Evolutionary conservation across 2,797 vertebrate species (phyloP), one percentile per base, ranked within the genome.

Genomic region (Enteromius trimaculatus): DNA sequence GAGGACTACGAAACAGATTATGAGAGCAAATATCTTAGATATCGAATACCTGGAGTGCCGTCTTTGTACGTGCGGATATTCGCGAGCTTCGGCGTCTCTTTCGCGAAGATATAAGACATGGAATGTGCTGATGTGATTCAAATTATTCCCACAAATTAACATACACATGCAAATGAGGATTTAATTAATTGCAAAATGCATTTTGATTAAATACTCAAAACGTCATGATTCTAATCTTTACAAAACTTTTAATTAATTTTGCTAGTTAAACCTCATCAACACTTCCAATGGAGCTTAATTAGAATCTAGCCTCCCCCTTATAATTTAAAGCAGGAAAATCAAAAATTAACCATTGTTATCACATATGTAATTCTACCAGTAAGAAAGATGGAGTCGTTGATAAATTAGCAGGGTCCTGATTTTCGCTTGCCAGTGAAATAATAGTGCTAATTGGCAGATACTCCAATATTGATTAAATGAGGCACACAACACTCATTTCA

Each of bases 391-490:
- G 90, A 91, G 90, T 86, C 37, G 64, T 60, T 72, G 93, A 95
- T 94, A 94, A 92, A 92, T 84, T 87, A 92, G 88, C 87, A 51
- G 89, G 88, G 86, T 88, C 88, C 89, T 93, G 91, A 93, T 93
- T 94, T 93, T 90, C 91, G 90, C 87, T 89, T 85, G 88, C 90
- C 87, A 91, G 90, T 92, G 86, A 93, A 95, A 94, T 95, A 94
- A 94, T 93, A 90, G 89, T 65, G 90, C 91, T 95, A 94, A 95
- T 95, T 94, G 92, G 91, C 88, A 94, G 92, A 95, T 94, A 94
- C 95, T 93, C 89, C 92, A 93, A 94, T 94, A 95, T 95, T 95
- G 93, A 95, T 95, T 95, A 92, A 94, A 94, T 94, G 92, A 93
- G 91, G 90, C 60, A 72, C 89, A 91, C 92, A 92, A 92, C 90